Percentiles rank a stretch among this genome's conserved stretches.
Evolutionary conservation across 2,113 vertebrate species (phyloP).

Genomic region (Catharus minimus): DNA sequence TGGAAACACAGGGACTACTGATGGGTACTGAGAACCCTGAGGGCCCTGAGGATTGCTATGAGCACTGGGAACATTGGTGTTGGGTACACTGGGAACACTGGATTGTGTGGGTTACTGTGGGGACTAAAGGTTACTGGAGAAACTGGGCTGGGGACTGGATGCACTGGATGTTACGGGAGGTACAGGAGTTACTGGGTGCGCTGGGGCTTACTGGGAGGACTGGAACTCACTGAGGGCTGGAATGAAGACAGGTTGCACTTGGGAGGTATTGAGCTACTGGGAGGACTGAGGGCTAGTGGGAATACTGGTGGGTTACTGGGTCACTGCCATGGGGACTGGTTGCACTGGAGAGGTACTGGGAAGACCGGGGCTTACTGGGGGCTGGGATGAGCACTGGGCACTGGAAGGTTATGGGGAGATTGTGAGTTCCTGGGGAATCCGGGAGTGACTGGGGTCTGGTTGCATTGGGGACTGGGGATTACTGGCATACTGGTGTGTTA

Average conservation of each 20-base stretch:
- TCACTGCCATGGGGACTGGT: not conserved
- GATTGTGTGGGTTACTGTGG: not conserved
- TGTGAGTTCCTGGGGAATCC: not conserved
- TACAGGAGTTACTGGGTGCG: not conserved
- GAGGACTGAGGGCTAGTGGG: not conserved
- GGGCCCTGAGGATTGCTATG: not conserved
- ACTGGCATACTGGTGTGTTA: not conserved
- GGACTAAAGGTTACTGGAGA: not conserved
- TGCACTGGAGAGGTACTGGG: not conserved
- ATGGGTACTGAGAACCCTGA: not conserved
- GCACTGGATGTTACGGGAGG: not conserved
- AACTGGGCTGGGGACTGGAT: not conserved
- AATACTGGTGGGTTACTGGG: not conserved
- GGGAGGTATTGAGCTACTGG: not conserved
- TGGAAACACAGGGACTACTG: not conserved
- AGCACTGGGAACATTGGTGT: not conserved
- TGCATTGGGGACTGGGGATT: not conserved
- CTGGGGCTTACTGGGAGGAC: not conserved
- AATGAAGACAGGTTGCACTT: not conserved
- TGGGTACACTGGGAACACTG: not conserved
- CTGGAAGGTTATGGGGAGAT: not conserved
- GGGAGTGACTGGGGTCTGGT: not conserved
- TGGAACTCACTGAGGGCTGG: not conserved
- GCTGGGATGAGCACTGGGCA: not conserved
- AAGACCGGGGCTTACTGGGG: not conserved